Evolutionary conservation across 2,113 vertebrate species (phyloP), one percentile per base, ranked within the genome.

Genomic region (Pleuronectes platessa): DNA sequence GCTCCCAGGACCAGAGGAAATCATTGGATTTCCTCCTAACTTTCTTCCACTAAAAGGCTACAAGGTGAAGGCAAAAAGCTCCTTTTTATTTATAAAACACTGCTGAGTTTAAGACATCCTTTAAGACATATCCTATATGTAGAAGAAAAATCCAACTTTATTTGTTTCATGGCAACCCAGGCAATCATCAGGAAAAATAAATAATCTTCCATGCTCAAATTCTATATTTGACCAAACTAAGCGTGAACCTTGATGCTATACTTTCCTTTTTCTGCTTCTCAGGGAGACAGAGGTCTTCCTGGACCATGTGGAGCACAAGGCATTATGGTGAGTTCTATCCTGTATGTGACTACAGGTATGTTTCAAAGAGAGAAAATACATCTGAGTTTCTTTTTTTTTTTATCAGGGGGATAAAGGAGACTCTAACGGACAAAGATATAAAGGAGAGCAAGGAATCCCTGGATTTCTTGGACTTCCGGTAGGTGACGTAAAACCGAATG

Each of bases 291-390:
- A 47, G 90, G 91, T 27, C 65, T 0, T 66, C 55, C 81, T 65
- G 91, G 90, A 58, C 45, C 5, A 73, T 91, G 91, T 83, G 91
- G 91, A 73, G 55, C 18, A 54, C 84, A 81, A 26, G 91, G 91
- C 5, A 7, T 0, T 27, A 5, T 1, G 0, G 90, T 90, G 68
- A 79, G 81, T 81, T 63, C 31, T 15, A 40, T 27, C 17, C 5
- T 24, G 11, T 21, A 21, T 54, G 11, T 40, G 8, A 2, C 4
- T 14, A n/a, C 0, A 67, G 20, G 12, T 15, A 4, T 40, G 11
- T 37, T 7, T 61, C 8, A 68, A n/a, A 63, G 12, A 47, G 37
- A 42, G 2, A 71, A 45, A n/a, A n/a, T 0, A 11, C 45, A 45
- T 42, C 35, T 72, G 1, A 53, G 17, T 10, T n/a, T 3, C 2